Base-by-base conservation (phyloP, 30 jellyfish, hydroid and myxozoan species). In the Aurelia sp. region DNA sequence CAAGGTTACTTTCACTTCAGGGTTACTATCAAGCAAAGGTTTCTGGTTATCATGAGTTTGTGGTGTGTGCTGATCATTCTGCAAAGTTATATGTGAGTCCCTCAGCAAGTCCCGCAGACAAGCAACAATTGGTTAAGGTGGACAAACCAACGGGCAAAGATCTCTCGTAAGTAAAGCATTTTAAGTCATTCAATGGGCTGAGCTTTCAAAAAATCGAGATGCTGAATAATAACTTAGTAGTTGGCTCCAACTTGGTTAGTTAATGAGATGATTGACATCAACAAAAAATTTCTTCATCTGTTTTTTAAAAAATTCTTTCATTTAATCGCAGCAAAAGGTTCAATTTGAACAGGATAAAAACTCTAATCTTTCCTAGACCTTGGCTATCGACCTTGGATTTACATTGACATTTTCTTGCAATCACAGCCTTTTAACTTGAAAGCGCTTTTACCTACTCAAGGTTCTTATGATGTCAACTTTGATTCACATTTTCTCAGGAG, bases 51-150 rank as follows among this genome's bases (percentile, higher is more conserved):
- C 71, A 78, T 52, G 30, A 60, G 20, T 78, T 78, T 55, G 73
- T 8, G 55, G 10, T 78, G 71, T 78, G 89, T 48, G 89, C 89
- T 22, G 89, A 78, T 69, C 70, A 78, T 21, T 62, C 89, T 4
- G 89, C 89, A 6, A 78, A 78, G 18, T 64, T 78, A 21, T 78
- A 58, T 57, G 80, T 78, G 33, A 78, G 89, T 62, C n/a, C 89
- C 6, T 62, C 89, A 6, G 59, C 63, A 13, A 78, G 50, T 60
- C 89, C 89, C 15, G 80, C 80, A 5, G 89, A 78, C 60, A 78
- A 78, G 57, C 15, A 47, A 63, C 58, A 62, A 20, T 20, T 78
- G 19, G 6, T 78, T 58, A 78, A 78, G 66, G 80, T 78, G 8
- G 72, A 78, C 30, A 16, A 37, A 10, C 70, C 79, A 62, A 78